Evolutionary conservation across 2,113 vertebrate species (phyloP).

Genomic region (Trematocara zebra): DNA sequence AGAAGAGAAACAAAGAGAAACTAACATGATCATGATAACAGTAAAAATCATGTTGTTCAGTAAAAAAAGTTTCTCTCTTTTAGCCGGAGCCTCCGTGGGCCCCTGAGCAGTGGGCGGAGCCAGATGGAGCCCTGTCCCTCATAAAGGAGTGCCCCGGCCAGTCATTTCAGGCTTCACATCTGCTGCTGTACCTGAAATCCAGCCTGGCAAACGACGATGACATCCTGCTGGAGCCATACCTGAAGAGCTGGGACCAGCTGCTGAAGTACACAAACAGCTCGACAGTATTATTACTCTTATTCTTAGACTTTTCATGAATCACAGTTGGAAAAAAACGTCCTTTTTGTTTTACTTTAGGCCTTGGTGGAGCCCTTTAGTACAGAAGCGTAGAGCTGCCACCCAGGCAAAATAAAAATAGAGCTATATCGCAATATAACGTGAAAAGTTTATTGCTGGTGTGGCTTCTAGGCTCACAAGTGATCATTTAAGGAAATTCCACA

Average conservation of each 20-base stretch:
- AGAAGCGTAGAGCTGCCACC: not conserved
- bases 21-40: not conserved
- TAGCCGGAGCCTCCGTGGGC: not conserved
- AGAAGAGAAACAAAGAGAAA: not conserved
- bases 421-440: not conserved
- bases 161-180: conserved; percentile 40
- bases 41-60: not conserved
- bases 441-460: fast-evolving
- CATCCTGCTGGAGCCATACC: conserved; percentile 58
- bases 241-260: conserved; percentile 62
- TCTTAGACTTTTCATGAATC: not conserved
- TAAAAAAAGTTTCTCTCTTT: not conserved
- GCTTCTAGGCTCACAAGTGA: not conserved
- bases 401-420: not conserved
- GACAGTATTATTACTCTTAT: not conserved
- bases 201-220: not conserved
- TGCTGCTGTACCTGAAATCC: conserved; percentile 34
- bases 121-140: not conserved
- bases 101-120: not conserved
- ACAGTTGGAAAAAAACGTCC: not conserved
- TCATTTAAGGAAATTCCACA: not conserved
- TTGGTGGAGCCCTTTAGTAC: not conserved
- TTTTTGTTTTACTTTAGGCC: not conserved
- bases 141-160: conserved; percentile 47
- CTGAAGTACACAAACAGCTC: conserved; percentile 7